Evolutionary conservation across 2,113 vertebrate genomes (phyloP).

Genomic region (Pyxicephalus adspersus): DNA sequence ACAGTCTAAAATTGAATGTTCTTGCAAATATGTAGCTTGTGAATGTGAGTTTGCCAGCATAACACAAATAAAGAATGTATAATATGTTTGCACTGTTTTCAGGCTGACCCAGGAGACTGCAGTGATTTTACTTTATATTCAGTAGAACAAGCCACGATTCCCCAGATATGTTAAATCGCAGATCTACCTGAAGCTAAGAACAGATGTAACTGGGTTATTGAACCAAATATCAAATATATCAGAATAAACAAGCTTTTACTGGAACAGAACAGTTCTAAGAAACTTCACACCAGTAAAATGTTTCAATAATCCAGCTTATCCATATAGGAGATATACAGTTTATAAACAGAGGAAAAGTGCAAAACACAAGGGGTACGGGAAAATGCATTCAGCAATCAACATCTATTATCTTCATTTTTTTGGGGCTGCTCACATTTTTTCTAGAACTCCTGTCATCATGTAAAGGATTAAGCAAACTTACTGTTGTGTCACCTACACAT

Average conservation of each 20-base stretch:
- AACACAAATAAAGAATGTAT: background rate
- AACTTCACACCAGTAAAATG: background rate
- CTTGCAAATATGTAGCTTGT: too few relatives aligned
- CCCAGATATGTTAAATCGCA: slow-evolving; percentile 1
- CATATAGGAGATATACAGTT: too few relatives aligned
- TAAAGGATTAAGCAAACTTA: too few relatives aligned
- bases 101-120: background rate
- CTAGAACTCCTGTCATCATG: too few relatives aligned
- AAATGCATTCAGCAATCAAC: too few relatives aligned
- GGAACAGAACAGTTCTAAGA: background rate
- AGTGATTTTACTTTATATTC: slow-evolving; percentile 9
- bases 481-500: too few relatives aligned
- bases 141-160: slow-evolving; percentile 10
- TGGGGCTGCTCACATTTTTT: too few relatives aligned
- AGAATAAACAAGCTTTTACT: background rate
- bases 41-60: too few relatives aligned
- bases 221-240: slow-evolving; percentile 24
- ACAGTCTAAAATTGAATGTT: too few relatives aligned
- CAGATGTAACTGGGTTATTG: slow-evolving; percentile 34
- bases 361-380: too few relatives aligned
- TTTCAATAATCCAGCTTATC: background rate
- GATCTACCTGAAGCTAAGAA: slow-evolving; percentile 31
- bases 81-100: background rate
- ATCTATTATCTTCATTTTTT: too few relatives aligned
- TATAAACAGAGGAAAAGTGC: too few relatives aligned